phyloP scores from a whole-genome alignment of 92 coral and sea anemone species.

The Zoanthus solanderi region DNA sequence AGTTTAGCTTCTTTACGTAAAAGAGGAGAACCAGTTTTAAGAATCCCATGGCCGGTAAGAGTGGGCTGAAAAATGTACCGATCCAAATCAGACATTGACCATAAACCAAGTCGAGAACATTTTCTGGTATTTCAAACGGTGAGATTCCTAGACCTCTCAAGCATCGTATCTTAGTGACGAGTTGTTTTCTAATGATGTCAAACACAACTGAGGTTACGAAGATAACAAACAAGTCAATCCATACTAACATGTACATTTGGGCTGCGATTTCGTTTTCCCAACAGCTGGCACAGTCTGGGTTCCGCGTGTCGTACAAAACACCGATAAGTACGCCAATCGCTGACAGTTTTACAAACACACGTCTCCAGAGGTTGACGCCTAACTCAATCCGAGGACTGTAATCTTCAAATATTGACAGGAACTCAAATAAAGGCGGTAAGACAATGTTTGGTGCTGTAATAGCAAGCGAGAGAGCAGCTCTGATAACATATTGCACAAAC shows the following conservation, averaged over 20 bases:
- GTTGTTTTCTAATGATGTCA: conserved; percentile 75
- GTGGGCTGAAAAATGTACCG: conserved; percentile 92
- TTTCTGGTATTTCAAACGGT: conserved; percentile 90
- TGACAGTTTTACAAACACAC: conserved; percentile 86
- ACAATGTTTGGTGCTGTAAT: conserved; percentile 89
- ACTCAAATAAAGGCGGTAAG: conserved; percentile 90
- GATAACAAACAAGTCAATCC: conserved; percentile 85
- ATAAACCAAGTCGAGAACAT: conserved; percentile 86
- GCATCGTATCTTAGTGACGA: conserved; percentile 59
- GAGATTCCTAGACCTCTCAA: conserved; percentile 73
- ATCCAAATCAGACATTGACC: conserved; percentile 89
- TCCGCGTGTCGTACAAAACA: conserved; percentile 69
- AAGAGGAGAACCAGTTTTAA: conserved; percentile 85
- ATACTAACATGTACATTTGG: conserved; percentile 90
- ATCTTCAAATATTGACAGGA: conserved; percentile 92
- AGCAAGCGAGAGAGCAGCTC: conserved; percentile 75
- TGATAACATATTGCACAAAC: conserved; percentile 42
- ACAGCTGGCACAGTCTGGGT: conserved; percentile 71
- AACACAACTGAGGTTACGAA: conserved; percentile 74
- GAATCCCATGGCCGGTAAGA: conserved; percentile 91
- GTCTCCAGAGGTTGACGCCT: conserved; percentile 86
- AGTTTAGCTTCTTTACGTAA: conserved; percentile 88
- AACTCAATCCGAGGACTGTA: conserved; percentile 92
- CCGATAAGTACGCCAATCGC: conserved; percentile 88
- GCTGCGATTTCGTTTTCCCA: conserved; percentile 94